These are phyloP conservation scores for Cepaea nemoralis DNA, from an alignment of 1,140 invertebrate species.

Conservation along the genomic window DNA sequence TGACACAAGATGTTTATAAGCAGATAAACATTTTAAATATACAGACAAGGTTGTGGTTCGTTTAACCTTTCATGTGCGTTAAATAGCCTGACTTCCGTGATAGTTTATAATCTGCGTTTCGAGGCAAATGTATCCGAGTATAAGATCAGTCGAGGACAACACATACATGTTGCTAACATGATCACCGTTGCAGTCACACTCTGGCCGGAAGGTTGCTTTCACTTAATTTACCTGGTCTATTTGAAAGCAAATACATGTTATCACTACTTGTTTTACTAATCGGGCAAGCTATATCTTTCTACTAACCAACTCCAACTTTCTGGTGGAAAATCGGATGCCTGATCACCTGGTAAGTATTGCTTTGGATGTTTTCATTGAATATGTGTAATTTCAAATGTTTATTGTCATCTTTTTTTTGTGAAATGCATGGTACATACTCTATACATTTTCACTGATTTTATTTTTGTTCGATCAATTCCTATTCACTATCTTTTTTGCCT, in stretches of 20 bases:
- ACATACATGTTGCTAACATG: not conserved
- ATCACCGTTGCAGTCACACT: not conserved
- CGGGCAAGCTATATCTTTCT: slow-evolving; percentile 1
- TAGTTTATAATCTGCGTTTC: not conserved
- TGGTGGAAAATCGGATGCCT: not conserved
- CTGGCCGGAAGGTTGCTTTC: not conserved
- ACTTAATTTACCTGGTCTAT: not conserved
- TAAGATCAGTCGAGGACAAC: not conserved
- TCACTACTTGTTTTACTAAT: not conserved
- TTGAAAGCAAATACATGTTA: not conserved
- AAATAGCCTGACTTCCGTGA: too few species aligned
- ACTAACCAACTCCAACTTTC: slow-evolving; percentile 1
- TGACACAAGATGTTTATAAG: not conserved
- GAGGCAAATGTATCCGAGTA: not conserved
- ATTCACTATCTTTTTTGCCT: not conserved
- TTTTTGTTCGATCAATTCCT: not conserved
- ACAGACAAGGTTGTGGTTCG: not conserved
- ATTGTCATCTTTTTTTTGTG: not conserved
- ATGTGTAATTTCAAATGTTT: not conserved
- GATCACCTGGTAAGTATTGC: not conserved
- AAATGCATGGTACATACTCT: not conserved
- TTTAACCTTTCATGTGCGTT: not conserved
- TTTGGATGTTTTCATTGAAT: not conserved
- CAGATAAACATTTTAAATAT: too few species aligned
- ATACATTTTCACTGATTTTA: not conserved